These are phyloP conservation scores for Leucophenga maculata DNA, from an alignment of 2,888 invertebrate genomes.

Conservation along the genomic window DNA sequence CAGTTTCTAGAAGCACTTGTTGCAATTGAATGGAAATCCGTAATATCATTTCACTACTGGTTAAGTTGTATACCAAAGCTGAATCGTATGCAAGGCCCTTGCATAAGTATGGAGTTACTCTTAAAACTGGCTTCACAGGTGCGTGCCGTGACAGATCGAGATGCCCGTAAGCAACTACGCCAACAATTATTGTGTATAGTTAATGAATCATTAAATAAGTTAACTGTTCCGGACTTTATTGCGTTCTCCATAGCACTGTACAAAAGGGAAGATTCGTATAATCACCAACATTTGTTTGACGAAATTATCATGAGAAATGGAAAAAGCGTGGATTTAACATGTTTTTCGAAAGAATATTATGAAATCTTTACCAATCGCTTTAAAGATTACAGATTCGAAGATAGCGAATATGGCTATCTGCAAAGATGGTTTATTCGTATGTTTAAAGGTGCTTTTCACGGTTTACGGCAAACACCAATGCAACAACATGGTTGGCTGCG, in stretches of 20 bases:
- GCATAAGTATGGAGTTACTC: no score
- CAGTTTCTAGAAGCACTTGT: constrained; percentile 14
- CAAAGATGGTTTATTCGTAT: constrained; percentile 27
- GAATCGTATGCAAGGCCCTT: neutral
- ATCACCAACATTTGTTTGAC: constrained; percentile 3
- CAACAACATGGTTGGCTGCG: constrained; percentile 53
- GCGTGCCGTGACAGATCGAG: no score
- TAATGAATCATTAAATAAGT: constrained; percentile 38
- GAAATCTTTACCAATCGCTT: constrained; percentile 39
- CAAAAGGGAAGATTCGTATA: constrained; percentile 49
- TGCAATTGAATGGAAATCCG: constrained; percentile 57
- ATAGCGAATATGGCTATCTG: neutral
- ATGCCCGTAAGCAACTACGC: neutral
- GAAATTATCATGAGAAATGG: neutral
- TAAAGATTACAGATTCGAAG: neutral
- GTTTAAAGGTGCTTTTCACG: neutral
- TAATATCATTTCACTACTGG: constrained; percentile 57
- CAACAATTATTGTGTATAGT: constrained; percentile 34
- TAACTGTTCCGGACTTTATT: constrained; percentile 56
- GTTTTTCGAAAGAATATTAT: constrained; percentile 39
- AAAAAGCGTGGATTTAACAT: neutral
- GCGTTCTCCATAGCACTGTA: constrained; percentile 56
- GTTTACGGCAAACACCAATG: constrained; percentile 26
- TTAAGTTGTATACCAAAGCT: constrained; percentile 38
- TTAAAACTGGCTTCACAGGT: no score